Evolutionary conservation across 2,888 invertebrate species (phyloP).

Genomic region (Coecobrya sp.): DNA sequence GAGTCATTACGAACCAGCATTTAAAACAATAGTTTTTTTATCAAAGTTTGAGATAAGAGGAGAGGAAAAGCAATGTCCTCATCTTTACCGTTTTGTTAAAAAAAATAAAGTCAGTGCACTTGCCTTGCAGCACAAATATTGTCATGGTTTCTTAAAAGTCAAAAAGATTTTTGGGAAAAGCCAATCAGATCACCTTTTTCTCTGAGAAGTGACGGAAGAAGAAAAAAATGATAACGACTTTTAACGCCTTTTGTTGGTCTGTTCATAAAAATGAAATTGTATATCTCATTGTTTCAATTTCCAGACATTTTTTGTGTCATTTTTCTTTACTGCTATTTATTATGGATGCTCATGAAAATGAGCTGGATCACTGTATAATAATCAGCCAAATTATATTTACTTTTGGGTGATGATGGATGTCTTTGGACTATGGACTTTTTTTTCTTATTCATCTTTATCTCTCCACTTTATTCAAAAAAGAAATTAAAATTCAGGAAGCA

Average conservation of each 20-base stretch:
- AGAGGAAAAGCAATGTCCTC: not conserved
- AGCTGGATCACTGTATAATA: slow-evolving; percentile 11
- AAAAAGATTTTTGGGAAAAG: not conserved
- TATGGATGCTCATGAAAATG: slow-evolving; percentile 53
- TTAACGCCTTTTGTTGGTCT: not conserved
- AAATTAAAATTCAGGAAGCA: slow-evolving; percentile 78
- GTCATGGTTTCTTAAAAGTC: not conserved
- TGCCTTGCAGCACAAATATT: not conserved
- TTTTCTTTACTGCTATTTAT: not conserved
- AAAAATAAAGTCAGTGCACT: slow-evolving; percentile 15
- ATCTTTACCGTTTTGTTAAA: not conserved
- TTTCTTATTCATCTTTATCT: slow-evolving; percentile 37
- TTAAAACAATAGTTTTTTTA: not conserved
- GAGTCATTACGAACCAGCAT: not conserved
- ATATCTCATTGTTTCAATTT: not conserved
- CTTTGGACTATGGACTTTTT: slow-evolving; percentile 67
- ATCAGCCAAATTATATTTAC: not conserved
- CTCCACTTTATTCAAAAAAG: slow-evolving; percentile 29
- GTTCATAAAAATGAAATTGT: not conserved
- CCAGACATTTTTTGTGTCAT: not conserved
- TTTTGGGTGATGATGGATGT: not conserved
- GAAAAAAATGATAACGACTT: not conserved
- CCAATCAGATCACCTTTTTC: not conserved
- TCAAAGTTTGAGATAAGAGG: not conserved
- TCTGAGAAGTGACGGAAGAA: not conserved